Evolutionary conservation across 2,797 vertebrate species (phyloP).

Genomic region (Anguilla marmorata): DNA sequence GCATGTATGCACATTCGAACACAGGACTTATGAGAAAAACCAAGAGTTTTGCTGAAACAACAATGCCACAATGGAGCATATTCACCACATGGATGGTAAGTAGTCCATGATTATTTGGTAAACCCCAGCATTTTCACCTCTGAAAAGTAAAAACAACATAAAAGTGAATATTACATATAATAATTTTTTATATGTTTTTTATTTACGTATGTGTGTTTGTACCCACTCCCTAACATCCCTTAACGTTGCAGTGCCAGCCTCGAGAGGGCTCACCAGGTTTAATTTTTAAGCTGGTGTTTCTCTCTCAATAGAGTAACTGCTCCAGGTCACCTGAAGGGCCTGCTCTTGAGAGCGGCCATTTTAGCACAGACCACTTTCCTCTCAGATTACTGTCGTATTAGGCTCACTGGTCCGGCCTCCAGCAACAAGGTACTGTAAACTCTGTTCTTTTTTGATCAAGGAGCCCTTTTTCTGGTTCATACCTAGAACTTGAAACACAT

Average conservation of each 20-base stretch:
- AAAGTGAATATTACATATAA: background rate
- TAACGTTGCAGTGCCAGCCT: slow-evolving; percentile 14
- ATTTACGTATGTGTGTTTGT: slow-evolving; percentile 9
- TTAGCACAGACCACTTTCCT: background rate
- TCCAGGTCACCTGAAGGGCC: slow-evolving; percentile 11
- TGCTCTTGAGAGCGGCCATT: slow-evolving; percentile 11
- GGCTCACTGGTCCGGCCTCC: background rate
- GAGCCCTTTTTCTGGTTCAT: background rate
- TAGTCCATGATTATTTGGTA: background rate
- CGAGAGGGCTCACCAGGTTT: slow-evolving; percentile 20
- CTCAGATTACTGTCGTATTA: background rate
- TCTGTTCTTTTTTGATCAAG: background rate
- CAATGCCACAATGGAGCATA: background rate
- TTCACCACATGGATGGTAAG: background rate
- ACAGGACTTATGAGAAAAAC: background rate
- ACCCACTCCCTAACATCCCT: slow-evolving; percentile 1
- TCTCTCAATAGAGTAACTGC: background rate
- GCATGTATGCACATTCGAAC: background rate
- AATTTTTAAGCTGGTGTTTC: slow-evolving; percentile 23
- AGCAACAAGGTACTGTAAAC: slow-evolving; percentile 21
- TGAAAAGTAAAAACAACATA: background rate
- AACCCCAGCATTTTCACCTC: background rate
- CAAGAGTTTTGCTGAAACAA: background rate
- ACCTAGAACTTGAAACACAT: background rate
- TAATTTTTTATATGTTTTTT: background rate